Conservation (phyloP, 2,113 vertebrate genomes). For the Catharus bicknelli region DNA sequence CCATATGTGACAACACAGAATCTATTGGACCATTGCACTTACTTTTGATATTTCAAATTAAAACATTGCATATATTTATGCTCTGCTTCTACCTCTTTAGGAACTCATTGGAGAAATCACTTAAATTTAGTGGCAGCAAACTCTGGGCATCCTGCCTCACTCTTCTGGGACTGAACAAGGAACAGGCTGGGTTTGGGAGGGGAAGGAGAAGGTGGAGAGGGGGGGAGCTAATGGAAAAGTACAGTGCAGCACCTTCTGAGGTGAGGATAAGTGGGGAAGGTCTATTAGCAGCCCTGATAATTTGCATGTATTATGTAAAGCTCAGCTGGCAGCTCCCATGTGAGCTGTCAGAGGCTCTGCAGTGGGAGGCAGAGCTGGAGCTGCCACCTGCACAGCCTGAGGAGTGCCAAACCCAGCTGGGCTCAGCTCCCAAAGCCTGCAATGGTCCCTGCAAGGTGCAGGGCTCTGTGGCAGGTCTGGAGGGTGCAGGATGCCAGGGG, state of each 20-base stretch:
- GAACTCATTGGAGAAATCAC: neutral
- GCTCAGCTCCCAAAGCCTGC: neutral
- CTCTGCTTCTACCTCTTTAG: neutral
- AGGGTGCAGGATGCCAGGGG: neutral
- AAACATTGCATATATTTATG: neutral
- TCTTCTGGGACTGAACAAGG: neutral
- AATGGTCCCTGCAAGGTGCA: accelerated
- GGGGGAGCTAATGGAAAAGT: constrained; percentile 44
- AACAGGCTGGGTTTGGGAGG: neutral
- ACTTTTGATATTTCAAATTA: neutral
- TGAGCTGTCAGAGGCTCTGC: constrained; percentile 53
- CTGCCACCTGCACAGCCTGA: neutral
- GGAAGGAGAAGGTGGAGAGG: neutral
- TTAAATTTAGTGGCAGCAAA: neutral
- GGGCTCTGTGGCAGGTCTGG: neutral
- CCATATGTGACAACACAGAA: neutral
- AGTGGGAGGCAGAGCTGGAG: constrained; percentile 26
- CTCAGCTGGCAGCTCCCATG: constrained; percentile 41
- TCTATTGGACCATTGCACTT: neutral
- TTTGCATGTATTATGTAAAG: constrained; percentile 42
- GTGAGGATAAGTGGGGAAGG: constrained; percentile 14
- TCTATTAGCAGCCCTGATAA: constrained; percentile 40
- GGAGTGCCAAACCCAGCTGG: neutral
- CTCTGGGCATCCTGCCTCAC: neutral
- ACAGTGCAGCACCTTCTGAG: constrained; percentile 22